These are phyloP conservation scores for Lysandra coridon DNA, from an alignment of 2,888 invertebrate species.

Conservation along the genomic window DNA sequence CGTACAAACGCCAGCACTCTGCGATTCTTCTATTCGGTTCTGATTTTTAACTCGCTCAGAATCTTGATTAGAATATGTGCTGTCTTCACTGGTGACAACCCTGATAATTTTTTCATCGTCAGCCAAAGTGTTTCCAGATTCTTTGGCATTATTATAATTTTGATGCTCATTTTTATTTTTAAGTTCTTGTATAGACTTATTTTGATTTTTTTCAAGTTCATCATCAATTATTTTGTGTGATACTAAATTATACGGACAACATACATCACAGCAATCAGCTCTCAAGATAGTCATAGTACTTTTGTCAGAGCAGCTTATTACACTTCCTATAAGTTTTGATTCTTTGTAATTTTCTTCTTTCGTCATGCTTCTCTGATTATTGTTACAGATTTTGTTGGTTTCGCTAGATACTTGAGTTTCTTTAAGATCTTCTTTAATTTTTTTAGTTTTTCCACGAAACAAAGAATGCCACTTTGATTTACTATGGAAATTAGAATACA, in stretches of 20 bases:
- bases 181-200: not conserved
- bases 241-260: constrained; percentile 32
- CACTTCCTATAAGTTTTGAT: constrained; percentile 46
- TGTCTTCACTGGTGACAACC: not conserved
- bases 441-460: not conserved
- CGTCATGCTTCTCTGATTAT: constrained; percentile 42
- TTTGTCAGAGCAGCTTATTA: constrained; percentile 55
- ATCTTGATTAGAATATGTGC: not conserved
- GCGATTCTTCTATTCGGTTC: not conserved
- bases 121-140: not conserved
- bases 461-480: constrained; percentile 12
- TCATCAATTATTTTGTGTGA: not conserved
- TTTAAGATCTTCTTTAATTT: not conserved
- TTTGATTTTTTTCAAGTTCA: not conserved
- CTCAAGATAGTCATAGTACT: constrained; percentile 60
- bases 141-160: not conserved
- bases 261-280: constrained; percentile 50
- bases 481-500: constrained; percentile 2
- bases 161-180: not conserved
- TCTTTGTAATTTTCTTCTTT: constrained; percentile 35
- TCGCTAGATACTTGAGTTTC: not conserved
- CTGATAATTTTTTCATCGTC: not conserved
- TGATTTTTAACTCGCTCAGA: not conserved
- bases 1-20: not conserved
- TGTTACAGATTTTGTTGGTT: not conserved